A percentile compares a stretch with the other conserved stretches of the same genome.
Conservation (phyloP, 2,888 invertebrate species). For the Bellardia bayeri region DNA sequence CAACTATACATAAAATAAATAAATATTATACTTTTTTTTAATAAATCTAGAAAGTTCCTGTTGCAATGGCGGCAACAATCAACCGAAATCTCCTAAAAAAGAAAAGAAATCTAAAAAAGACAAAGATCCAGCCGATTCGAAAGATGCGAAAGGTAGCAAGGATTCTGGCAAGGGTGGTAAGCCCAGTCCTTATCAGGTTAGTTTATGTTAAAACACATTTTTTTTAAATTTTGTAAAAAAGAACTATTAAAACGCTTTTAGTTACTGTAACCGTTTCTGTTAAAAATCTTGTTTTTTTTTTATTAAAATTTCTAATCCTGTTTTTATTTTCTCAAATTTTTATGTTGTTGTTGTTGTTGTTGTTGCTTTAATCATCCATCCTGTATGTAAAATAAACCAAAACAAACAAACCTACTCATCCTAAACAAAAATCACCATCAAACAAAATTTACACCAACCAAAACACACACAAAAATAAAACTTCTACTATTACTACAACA, state of each 20-base stretch:
- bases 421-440: constrained; percentile 60
- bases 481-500: constrained; percentile 62
- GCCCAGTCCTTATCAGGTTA: constrained; percentile 89
- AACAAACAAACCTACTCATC: constrained; percentile 64
- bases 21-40: background rate
- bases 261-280: constrained; percentile 10
- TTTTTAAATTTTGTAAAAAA: background rate
- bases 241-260: constrained; percentile 28
- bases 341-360: constrained; percentile 57
- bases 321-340: constrained; percentile 54
- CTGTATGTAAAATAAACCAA: constrained; percentile 56
- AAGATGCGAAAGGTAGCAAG: constrained; percentile 86
- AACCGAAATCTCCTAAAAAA: constrained; percentile 88
- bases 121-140: constrained; percentile 86
- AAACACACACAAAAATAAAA: constrained; percentile 34
- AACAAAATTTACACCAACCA: constrained; percentile 39
- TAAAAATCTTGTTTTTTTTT: background rate
- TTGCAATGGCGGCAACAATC: constrained; percentile 88
- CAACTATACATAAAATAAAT: too few relatives aligned
- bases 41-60: constrained; percentile 89
- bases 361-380: constrained; percentile 60
- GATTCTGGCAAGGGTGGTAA: constrained; percentile 87
- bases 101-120: constrained; percentile 89
- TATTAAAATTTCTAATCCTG: constrained; percentile 44
- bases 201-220: constrained; percentile 66